phyloP scores from a whole-genome alignment of 2,888 invertebrate species.

The Yponomeuta malinellus region DNA sequence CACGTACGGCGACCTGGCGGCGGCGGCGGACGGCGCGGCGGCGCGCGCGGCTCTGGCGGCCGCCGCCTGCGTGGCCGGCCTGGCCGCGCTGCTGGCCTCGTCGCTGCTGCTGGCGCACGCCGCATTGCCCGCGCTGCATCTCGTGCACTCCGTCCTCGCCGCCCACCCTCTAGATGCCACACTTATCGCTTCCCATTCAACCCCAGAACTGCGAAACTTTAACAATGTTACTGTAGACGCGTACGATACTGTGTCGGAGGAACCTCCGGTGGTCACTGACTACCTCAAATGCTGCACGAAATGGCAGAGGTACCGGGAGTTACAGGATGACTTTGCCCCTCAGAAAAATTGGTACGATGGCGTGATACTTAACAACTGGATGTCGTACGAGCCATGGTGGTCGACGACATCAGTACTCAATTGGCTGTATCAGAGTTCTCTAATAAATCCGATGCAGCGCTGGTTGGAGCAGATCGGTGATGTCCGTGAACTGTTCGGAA shows the following conservation, averaged over 20 bases:
- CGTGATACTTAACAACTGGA: slow-evolving; percentile 36
- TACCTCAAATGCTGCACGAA: slow-evolving; percentile 43
- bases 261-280: slow-evolving; percentile 14
- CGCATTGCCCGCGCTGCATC: slow-evolving; percentile 21
- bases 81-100: slow-evolving; percentile 77
- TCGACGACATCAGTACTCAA: slow-evolving; percentile 42
- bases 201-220: background rate
- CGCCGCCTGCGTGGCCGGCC: slow-evolving; percentile 77
- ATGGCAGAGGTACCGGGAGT: slow-evolving; percentile 41
- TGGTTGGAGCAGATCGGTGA: slow-evolving; percentile 53
- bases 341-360: slow-evolving; percentile 33
- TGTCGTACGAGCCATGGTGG: slow-evolving; percentile 46
- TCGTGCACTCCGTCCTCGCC: slow-evolving; percentile 20
- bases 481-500: slow-evolving; percentile 34
- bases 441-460: slow-evolving; percentile 52
- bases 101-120: slow-evolving; percentile 53
- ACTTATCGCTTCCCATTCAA: background rate
- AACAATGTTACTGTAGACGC: slow-evolving; percentile 8
- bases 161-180: slow-evolving; percentile 23
- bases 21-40: slow-evolving; percentile 62
- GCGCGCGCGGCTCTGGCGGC: slow-evolving; percentile 68
- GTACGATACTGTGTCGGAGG: background rate
- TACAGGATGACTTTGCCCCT: slow-evolving; percentile 28
- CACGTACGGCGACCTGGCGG: slow-evolving; percentile 86
- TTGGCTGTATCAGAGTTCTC: slow-evolving; percentile 55